Percentiles rank a stretch among this genome's conserved stretches.
These are phyloP conservation scores for Torymus aiolomorphi DNA, from an alignment of 2,888 invertebrate genomes.

Conservation along the genomic window DNA sequence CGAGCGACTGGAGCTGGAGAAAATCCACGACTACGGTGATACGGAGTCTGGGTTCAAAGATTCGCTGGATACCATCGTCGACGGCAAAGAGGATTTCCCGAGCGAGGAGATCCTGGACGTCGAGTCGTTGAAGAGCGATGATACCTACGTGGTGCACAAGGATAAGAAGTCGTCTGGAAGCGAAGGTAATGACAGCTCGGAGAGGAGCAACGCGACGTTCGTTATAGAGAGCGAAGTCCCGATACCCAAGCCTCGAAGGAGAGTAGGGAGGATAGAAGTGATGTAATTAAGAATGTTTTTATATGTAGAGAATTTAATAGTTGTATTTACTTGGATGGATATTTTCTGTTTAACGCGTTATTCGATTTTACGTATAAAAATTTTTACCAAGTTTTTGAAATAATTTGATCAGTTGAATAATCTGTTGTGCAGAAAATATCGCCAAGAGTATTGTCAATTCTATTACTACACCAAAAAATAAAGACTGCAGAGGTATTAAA, in stretches of 20 bases:
- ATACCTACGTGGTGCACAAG: slow-evolving; percentile 64
- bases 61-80: slow-evolving; percentile 44
- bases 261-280: slow-evolving; percentile 46
- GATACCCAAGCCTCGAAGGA: slow-evolving; percentile 62
- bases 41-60: slow-evolving; percentile 46
- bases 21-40: slow-evolving; percentile 19
- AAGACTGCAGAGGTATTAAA: no score
- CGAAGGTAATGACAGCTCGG: slow-evolving; percentile 57
- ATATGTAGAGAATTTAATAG: background rate
- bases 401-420: background rate
- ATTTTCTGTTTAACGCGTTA: no score
- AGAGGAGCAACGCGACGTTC: slow-evolving; percentile 65
- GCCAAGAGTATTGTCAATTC: no score
- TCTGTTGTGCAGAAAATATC: no score
- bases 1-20: slow-evolving; percentile 35
- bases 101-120: slow-evolving; percentile 49
- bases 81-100: slow-evolving; percentile 42
- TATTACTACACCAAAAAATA: no score
- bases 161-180: slow-evolving; percentile 24
- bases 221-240: slow-evolving; percentile 62
- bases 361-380: background rate
- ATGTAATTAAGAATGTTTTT: slow-evolving; percentile 33
- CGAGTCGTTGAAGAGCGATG: slow-evolving; percentile 61
- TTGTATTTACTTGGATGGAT: no score
- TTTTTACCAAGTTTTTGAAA: background rate